Percentiles rank a stretch among this genome's conserved stretches.
These are phyloP conservation scores for Dromas ardeola DNA, from an alignment of 2,113 vertebrate genomes.

Conservation along the genomic window DNA sequence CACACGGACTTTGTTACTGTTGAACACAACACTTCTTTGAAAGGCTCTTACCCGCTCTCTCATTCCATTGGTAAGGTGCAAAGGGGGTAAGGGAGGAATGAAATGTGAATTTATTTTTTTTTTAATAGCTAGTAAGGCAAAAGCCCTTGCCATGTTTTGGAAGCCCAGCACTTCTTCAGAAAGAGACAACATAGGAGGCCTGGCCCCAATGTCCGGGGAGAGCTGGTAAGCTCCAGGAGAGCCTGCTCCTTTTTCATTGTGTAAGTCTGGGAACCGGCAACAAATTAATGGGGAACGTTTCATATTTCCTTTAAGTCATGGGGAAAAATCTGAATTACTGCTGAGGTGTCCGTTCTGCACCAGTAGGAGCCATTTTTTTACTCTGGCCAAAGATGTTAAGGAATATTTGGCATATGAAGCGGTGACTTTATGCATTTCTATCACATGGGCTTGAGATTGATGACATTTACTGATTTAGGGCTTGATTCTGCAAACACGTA, in stretches of 20 bases:
- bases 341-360: neutral
- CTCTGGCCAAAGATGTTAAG: neutral
- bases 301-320: neutral
- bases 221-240: neutral
- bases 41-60: neutral
- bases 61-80: neutral
- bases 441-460: neutral
- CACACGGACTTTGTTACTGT: fast-evolving
- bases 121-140: neutral
- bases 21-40: neutral
- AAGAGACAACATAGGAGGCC: neutral
- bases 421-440: neutral
- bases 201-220: neutral
- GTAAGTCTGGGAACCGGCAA: neutral
- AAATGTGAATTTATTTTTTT: neutral
- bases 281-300: neutral
- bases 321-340: neutral
- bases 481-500: neutral
- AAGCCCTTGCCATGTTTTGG: neutral
- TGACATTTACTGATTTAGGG: neutral
- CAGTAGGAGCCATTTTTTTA: neutral
- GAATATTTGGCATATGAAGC: neutral
- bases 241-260: neutral
- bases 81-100: neutral
- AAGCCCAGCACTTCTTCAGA: neutral